These are phyloP conservation scores for Sanderia malayensis DNA, from an alignment of 30 jellyfish, hydroid and myxozoan species.

Conservation along the genomic window DNA sequence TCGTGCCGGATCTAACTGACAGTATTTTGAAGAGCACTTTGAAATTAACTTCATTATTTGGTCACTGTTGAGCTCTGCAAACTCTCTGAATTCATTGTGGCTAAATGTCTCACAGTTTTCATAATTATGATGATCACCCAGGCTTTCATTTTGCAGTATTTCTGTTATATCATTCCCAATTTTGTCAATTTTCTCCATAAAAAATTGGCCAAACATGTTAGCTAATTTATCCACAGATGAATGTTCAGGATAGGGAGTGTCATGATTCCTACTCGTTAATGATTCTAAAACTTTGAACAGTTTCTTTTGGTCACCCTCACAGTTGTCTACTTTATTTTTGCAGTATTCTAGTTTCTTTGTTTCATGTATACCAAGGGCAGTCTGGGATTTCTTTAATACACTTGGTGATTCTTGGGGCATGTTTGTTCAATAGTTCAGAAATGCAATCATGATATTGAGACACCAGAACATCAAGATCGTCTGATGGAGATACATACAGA, in stretches of 20 bases:
- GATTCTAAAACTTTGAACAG: slow-evolving; percentile 35
- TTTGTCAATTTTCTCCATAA: slow-evolving; percentile 29
- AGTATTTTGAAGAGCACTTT: slow-evolving; percentile 28
- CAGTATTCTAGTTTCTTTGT: no score
- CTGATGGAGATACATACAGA: no score
- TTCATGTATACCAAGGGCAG: no score
- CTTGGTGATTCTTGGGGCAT: no score
- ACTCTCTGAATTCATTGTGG: slow-evolving; percentile 23
- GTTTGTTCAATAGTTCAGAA: no score
- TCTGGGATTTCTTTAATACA: no score
- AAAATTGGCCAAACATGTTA: slow-evolving; percentile 35
- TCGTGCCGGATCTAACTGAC: slow-evolving; percentile 44
- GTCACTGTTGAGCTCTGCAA: slow-evolving; percentile 21
- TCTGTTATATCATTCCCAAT: slow-evolving; percentile 40
- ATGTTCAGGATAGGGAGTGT: slow-evolving; percentile 24
- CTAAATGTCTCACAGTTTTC: slow-evolving; percentile 16
- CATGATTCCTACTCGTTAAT: slow-evolving; percentile 16
- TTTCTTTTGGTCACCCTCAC: slow-evolving; percentile 33
- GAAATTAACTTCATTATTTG: slow-evolving; percentile 31
- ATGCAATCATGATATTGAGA: no score
- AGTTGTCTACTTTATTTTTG: not conserved
- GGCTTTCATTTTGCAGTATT: slow-evolving; percentile 15
- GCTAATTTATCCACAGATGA: slow-evolving; percentile 25
- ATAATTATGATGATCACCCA: not conserved
- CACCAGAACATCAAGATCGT: no score